Evolutionary conservation across 2,888 invertebrate species (phyloP).

Genomic region (Lingula anatina): DNA sequence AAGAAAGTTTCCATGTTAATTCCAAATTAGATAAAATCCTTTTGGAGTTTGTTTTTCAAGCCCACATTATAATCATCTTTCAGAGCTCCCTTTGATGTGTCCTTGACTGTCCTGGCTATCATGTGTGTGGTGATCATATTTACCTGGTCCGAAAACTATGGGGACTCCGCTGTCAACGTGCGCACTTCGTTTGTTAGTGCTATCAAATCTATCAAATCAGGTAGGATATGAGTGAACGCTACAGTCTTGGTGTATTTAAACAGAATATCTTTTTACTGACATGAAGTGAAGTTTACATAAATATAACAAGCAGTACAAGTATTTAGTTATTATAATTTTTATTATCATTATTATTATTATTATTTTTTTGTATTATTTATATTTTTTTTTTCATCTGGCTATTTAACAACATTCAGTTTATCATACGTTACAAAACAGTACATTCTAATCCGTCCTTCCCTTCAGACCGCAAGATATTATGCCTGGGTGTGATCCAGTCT

Average conservation of each 20-base stretch:
- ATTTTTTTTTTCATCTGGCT: too few relatives aligned
- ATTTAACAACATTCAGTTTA: too few relatives aligned
- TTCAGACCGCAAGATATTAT: conserved; percentile 53
- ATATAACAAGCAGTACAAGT: too few relatives aligned
- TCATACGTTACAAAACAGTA: too few relatives aligned
- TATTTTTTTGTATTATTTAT: too few relatives aligned
- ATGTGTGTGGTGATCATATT: conserved; percentile 41
- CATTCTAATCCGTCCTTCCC: background rate
- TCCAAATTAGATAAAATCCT: conserved; percentile 1
- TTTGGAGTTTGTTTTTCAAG: background rate
- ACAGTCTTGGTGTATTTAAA: too few relatives aligned
- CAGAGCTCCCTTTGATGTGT: conserved; percentile 51
- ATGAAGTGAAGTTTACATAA: too few relatives aligned
- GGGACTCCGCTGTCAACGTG: conserved; percentile 34
- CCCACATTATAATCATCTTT: conserved; percentile 5
- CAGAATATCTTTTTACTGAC: too few relatives aligned
- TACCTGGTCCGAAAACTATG: conserved; percentile 51
- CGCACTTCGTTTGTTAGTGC: conserved; percentile 29
- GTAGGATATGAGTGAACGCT: too few relatives aligned
- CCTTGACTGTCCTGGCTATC: conserved; percentile 31
- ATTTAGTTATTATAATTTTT: too few relatives aligned
- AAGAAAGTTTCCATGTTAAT: background rate
- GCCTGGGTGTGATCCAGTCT: conserved; percentile 55
- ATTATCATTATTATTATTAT: too few relatives aligned
- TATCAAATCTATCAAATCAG: conserved; percentile 27